Percentiles rank a stretch among this genome's conserved stretches.
Evolutionary conservation across 1,140 invertebrate genomes (phyloP).

Genomic region (honey bee (Apis mellifera)): DNA sequence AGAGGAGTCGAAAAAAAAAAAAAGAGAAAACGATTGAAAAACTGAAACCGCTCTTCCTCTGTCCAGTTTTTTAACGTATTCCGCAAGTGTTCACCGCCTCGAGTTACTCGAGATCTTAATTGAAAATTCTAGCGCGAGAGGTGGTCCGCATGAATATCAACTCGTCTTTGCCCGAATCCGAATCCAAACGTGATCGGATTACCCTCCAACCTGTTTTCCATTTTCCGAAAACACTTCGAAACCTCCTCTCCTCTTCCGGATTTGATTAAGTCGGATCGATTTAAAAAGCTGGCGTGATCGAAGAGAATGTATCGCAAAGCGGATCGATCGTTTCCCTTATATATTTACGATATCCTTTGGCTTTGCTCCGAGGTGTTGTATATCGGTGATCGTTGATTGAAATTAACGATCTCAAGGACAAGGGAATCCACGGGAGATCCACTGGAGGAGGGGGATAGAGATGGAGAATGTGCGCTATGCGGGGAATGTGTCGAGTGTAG

Average conservation of each 20-base stretch:
- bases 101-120: not conserved
- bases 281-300: not conserved
- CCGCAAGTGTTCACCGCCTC: not conserved
- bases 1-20: not conserved
- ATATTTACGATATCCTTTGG: constrained; percentile 17
- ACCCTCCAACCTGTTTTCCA: not conserved
- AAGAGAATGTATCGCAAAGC: no score
- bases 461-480: not conserved
- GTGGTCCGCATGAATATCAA: constrained; percentile 3
- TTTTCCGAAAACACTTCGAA: not conserved
- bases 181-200: constrained; percentile 28
- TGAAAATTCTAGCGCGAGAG: constrained; percentile 23
- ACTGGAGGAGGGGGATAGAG: not conserved
- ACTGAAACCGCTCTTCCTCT: not conserved
- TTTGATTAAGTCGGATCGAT: not conserved
- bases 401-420: constrained; percentile 34
- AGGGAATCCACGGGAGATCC: not conserved
- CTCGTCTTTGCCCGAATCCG: not conserved
- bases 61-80: constrained; percentile 20
- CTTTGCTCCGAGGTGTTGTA: not conserved
- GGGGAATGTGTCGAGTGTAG: not conserved
- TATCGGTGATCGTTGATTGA: not conserved
- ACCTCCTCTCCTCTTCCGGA: no score
- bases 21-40: no score
- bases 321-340: not conserved